Evolutionary conservation across 2,113 vertebrate species (phyloP), one percentile per base, ranked within the genome.

Genomic region (Lucifuga dentata): DNA sequence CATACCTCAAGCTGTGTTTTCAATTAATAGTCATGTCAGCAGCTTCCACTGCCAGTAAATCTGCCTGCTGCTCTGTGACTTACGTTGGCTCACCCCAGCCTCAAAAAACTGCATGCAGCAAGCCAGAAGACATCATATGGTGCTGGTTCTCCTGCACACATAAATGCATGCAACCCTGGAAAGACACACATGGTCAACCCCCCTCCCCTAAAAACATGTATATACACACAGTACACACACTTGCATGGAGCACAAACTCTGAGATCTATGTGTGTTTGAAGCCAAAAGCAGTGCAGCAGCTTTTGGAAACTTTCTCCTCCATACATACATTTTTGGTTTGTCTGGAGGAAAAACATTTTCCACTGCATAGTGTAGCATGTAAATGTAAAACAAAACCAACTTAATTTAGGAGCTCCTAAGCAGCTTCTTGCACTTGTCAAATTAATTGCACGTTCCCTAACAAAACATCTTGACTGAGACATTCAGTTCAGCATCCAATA

Each of bases 1-100:
- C 11, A 45, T 68, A 50, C 76, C 57, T 78, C 70, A 73, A 66
- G 40, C 55, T 87, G 78, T 78, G 78, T 73, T 88, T 91, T 76
- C 76, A 83, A 68, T 85, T 83, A 85, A 78, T 80, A 51, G 23
- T 55, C 74, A 77, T 80, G 75, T 70, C 56, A 63, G 68, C 63
- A 73, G 43, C 66, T 78, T 80, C 65, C 73, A 58, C 43, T 49
- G 72, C 49, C 76, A 38, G 51, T 82, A 81, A 85, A 84, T 69
- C 69, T 71, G 69, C 64, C 53, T 69, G 38, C 26, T 53, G 49
- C 67, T 56, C 41, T 29, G 15, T 60, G 68, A 64, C 56, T 71
- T 66, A 61, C 29, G 19, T 12, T 41, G 21, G 58, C 7, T 16
- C 23, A 36, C 33, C 51, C 19, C 60, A 66, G n/a, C n/a, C 46